A percentile compares a stretch with the other conserved stretches of the same genome.
Conservation (phyloP, 2,113 vertebrate species). For the Phrynosoma platyrhinos region DNA sequence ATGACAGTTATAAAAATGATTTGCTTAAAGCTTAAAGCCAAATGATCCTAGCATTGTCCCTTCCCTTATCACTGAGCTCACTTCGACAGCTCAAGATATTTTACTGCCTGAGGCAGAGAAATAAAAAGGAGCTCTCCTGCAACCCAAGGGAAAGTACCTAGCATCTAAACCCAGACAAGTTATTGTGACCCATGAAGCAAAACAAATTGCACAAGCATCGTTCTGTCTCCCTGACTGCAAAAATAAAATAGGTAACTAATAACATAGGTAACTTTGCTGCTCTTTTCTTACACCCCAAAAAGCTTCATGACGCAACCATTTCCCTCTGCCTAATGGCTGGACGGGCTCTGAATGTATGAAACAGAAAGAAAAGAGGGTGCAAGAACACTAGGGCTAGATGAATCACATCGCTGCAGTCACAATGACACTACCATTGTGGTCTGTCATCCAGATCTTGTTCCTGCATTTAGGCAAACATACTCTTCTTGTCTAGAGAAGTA, state of each 20-base stretch:
- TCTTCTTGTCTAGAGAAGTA: background rate
- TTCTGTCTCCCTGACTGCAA: no score
- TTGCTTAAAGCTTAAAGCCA: background rate
- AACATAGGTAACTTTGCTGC: no score
- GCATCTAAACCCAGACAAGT: no score
- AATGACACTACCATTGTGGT: background rate
- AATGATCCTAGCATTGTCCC: background rate
- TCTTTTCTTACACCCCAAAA: no score
- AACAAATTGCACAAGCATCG: no score
- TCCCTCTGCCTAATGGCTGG: no score
- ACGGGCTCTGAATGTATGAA: background rate
- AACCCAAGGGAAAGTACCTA: no score
- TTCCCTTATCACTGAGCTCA: background rate
- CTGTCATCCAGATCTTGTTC: background rate
- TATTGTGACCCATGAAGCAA: background rate
- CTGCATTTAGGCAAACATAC: background rate
- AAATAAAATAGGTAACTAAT: no score
- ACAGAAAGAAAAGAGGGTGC: background rate
- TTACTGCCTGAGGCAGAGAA: no score
- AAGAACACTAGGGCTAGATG: background rate
- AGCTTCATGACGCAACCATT: no score
- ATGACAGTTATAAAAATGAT: background rate
- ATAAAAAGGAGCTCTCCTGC: no score
- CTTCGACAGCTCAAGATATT: no score
- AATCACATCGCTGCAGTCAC: background rate